Base-by-base conservation (phyloP, 2,113 vertebrate genomes). In the Variabilichromis moorii region DNA sequence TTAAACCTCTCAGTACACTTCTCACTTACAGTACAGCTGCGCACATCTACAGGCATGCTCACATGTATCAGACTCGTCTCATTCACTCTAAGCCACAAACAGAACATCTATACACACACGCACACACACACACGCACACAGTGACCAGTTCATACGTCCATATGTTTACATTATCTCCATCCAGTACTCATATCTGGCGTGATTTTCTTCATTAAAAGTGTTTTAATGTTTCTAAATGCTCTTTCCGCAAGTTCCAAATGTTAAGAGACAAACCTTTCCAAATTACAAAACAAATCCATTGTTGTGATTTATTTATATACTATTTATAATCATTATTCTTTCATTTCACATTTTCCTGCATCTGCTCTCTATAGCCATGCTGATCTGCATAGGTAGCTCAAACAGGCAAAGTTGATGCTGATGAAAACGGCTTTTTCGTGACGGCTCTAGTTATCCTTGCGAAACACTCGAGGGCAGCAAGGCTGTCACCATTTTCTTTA, bases 21-120 rank as follows among this genome's bases (percentile, higher is more conserved):
- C 86, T 90, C 61, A 80, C 40, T 54, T 88, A 84, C 79, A 90
- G 13, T 80, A 92, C 85, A 86, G 47, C 85, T 86, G 63, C 84
- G 78, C 86, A 86, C 50, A 92, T 89, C 88, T 61, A 93, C 91
- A 90, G 37, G 83, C 92, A 95, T 93, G 91, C 91, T 90, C 66
- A 88, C 84, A 88, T 81, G 37, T 17, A 47, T 88, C 82, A 82
- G 51, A 61, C 83, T 50, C 11, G 35, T 35, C 82, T 88, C 90
- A 91, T 54, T 92, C 87, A 86, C 28, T 86, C 87, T 33, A 88
- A 92, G 68, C 88, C 85, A 90, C 83, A 90, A 76, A 93, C 81
- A 92, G 81, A 47, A 78, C 51, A 90, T 57, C 28, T 55, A 88
- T 47, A 85, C 71, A 88, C 80, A 89, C 87, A 80, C 81, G 14